Base-by-base conservation (phyloP, 1,140 invertebrate genomes). In the Saccostrea echinata region DNA sequence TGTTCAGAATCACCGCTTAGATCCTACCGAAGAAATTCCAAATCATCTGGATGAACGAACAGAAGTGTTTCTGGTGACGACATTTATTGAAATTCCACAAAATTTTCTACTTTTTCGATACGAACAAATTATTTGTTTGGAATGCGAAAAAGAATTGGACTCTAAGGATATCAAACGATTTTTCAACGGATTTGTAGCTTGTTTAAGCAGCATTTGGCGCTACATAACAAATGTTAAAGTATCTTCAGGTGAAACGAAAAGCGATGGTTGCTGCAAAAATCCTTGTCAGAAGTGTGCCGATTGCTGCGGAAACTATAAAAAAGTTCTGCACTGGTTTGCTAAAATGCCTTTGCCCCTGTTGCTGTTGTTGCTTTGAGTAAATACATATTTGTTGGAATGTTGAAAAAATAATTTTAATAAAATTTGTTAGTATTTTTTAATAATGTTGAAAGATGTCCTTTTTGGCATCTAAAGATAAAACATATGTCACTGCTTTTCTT, bases 361-460 rank as follows among this genome's bases (percentile, higher is more conserved):
- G 64, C 64, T 68, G 64, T 24, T 68, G 64, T 68, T 68, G 64
- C n/a, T 9, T 68, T 68, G 64, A 68, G 64, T 68, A 68, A 68
- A 24, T 68, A 4, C 0, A 13, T 55, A 11, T 13, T 55, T 55
- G 0, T 55, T 1, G 11, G 11, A 55, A 1, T 55, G 53, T 55
- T 16, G 18, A 55, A n/a, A n/a, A n/a, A n/a, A n/a, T n/a, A n/a
- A n/a, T n/a, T n/a, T n/a, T n/a, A n/a, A n/a, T n/a, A n/a, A n/a
- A n/a, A n/a, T n/a, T n/a, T n/a, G n/a, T n/a, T n/a, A n/a, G n/a
- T n/a, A n/a, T n/a, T n/a, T n/a, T n/a, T n/a, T n/a, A n/a, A n/a
- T n/a, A n/a, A n/a, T n/a, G n/a, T n/a, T n/a, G n/a, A n/a, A n/a
- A n/a, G n/a, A n/a, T n/a, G n/a, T n/a, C n/a, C n/a, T n/a, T n/a